Evolutionary conservation across 1,140 invertebrate genomes (phyloP).

Genomic region (Rhopalosiphum padi): DNA sequence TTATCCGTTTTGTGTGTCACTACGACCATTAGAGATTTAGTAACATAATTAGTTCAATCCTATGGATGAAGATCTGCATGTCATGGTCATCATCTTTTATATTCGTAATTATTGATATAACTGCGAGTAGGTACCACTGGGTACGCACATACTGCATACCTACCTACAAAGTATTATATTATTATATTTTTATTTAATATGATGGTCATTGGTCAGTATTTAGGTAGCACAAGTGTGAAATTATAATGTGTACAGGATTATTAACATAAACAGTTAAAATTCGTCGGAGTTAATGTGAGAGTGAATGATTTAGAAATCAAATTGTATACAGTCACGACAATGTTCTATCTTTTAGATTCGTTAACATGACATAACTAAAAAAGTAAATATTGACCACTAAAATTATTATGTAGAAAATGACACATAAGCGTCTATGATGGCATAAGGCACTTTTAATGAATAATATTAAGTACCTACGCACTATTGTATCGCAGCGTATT

Average conservation of each 20-base stretch:
- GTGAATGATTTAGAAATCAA: constrained; percentile 5
- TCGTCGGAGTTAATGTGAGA: not conserved
- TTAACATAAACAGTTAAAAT: not conserved
- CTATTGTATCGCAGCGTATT: not conserved
- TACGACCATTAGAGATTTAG: not conserved
- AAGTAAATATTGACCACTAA: not conserved
- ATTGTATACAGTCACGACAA: not conserved
- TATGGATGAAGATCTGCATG: not conserved
- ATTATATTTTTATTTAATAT: not conserved
- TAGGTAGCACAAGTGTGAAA: not conserved
- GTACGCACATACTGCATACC: not conserved
- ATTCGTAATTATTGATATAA: constrained; percentile 8
- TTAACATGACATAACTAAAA: not conserved
- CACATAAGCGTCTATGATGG: not conserved
- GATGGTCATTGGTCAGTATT: not conserved
- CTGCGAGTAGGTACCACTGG: not conserved
- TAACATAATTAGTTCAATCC: constrained; percentile 1
- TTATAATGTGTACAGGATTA: not conserved
- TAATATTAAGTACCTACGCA: not conserved
- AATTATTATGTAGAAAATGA: not conserved
- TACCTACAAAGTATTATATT: not conserved
- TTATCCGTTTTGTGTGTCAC: not conserved
- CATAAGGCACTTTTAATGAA: not conserved
- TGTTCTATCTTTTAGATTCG: not conserved
- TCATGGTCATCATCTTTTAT: constrained; percentile 11